These are phyloP conservation scores for Dryobota labecula DNA, from an alignment of 2,888 invertebrate species.

Conservation along the genomic window DNA sequence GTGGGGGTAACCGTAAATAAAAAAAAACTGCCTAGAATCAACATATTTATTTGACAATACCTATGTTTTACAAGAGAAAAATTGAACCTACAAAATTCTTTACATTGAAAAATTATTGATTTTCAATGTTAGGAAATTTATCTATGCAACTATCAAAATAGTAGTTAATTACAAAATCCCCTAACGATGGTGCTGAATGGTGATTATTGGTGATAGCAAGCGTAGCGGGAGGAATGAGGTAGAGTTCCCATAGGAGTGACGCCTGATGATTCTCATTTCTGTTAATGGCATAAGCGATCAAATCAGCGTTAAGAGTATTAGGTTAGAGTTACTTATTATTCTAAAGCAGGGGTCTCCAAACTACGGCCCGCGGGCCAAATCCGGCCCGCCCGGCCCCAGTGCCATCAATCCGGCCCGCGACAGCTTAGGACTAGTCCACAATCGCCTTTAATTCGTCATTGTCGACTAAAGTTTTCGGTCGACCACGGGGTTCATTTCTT, in stretches of 20 bases:
- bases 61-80: neutral
- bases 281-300: conserved; percentile 31
- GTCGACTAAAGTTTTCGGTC: no score
- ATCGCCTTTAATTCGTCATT: no score
- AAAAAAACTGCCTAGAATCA: conserved; percentile 25
- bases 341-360: no score
- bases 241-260: neutral
- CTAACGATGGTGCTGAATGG: neutral
- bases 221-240: neutral
- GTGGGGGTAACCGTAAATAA: conserved; percentile 14
- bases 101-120: neutral
- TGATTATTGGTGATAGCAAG: conserved; percentile 1
- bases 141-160: neutral
- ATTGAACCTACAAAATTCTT: neutral
- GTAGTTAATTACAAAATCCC: conserved; percentile 10
- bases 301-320: neutral
- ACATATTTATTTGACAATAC: conserved; percentile 28
- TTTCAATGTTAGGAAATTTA: neutral
- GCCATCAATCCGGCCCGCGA: no score
- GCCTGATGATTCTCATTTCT: conserved; percentile 40
- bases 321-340: no score
- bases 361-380: no score
- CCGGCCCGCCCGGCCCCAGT: no score
- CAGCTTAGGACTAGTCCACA: no score
- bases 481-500: no score